These are phyloP conservation scores for Drosophila ercepeae DNA, from an alignment of 1,140 invertebrate species.

Conservation along the genomic window DNA sequence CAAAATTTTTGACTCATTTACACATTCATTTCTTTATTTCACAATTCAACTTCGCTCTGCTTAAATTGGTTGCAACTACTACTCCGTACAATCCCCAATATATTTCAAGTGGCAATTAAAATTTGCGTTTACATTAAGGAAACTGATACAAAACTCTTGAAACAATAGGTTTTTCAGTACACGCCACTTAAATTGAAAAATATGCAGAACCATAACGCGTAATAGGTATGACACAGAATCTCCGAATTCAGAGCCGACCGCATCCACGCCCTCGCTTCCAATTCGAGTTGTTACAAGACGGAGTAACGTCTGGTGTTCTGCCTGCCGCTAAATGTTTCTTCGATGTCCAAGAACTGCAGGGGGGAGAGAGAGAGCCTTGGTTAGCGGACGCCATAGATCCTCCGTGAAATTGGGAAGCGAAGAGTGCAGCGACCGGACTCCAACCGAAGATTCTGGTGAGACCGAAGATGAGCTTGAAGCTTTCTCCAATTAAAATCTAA, in stretches of 20 bases:
- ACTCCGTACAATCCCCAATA: constrained; percentile 41
- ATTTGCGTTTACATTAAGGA: constrained; percentile 38
- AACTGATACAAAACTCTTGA: constrained; percentile 48
- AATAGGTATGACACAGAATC: background rate
- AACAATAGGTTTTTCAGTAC: constrained; percentile 62
- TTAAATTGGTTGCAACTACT: constrained; percentile 24
- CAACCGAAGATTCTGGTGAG: background rate
- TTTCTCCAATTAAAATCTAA: constrained; percentile 66
- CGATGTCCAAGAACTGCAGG: constrained; percentile 39
- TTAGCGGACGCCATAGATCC: constrained; percentile 12
- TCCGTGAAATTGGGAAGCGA: background rate
- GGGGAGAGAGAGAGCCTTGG: constrained; percentile 68
- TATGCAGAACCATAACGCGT: constrained; percentile 19
- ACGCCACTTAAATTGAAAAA: constrained; percentile 62
- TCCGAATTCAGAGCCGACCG: constrained; percentile 4
- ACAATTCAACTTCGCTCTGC: constrained; percentile 35
- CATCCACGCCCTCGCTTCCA: constrained; percentile 1
- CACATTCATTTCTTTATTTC: constrained; percentile 74
- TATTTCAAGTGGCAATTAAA: constrained; percentile 65
- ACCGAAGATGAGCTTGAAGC: constrained; percentile 32
- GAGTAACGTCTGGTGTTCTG: constrained; percentile 16
- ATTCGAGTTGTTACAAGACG: constrained; percentile 5
- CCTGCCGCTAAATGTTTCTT: constrained; percentile 40
- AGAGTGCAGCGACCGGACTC: constrained; percentile 1
- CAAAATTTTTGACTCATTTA: constrained; percentile 13